A percentile compares a stretch with the other conserved stretches of the same genome.
phyloP scores from a whole-genome alignment of 2,797 vertebrate species.

The Ctenopoma multispine region DNA sequence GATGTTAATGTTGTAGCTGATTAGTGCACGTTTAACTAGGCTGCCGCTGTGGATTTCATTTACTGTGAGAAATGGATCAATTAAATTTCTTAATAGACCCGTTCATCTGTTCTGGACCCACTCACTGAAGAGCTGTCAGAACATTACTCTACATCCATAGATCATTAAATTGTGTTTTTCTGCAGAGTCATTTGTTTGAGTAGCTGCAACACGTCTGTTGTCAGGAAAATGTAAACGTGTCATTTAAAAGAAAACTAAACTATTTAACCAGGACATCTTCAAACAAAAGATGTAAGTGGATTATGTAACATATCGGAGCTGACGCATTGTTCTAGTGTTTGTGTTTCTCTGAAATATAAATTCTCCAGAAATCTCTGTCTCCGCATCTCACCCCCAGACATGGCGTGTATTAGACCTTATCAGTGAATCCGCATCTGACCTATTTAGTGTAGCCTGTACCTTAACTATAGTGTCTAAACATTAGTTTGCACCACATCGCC shows the following conservation, averaged over 20 bases:
- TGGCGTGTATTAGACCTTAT: not conserved
- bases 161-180: too few species aligned
- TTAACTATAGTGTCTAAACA: not conserved
- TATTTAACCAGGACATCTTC: not conserved
- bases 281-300: not conserved
- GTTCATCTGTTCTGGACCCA: too few species aligned
- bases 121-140: too few species aligned
- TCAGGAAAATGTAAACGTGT: not conserved
- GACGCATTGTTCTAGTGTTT: not conserved
- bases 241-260: not conserved
- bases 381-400: not conserved
- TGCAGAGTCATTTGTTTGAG: too few species aligned
- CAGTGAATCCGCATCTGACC: constrained; percentile 18
- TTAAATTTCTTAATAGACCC: too few species aligned
- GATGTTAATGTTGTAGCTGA: too few species aligned
- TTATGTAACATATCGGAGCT: not conserved
- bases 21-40: too few species aligned
- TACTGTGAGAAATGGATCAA: too few species aligned
- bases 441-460: too few species aligned
- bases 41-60: too few species aligned
- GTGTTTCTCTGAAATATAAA: constrained; percentile 26
- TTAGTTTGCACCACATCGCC: not conserved
- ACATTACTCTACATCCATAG: too few species aligned
- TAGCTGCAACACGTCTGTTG: not conserved
- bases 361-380: not conserved